Percentiles rank a stretch among this genome's conserved stretches.
phyloP scores from a whole-genome alignment of 2,797 vertebrate species.

The Myotis pilosus region DNA sequence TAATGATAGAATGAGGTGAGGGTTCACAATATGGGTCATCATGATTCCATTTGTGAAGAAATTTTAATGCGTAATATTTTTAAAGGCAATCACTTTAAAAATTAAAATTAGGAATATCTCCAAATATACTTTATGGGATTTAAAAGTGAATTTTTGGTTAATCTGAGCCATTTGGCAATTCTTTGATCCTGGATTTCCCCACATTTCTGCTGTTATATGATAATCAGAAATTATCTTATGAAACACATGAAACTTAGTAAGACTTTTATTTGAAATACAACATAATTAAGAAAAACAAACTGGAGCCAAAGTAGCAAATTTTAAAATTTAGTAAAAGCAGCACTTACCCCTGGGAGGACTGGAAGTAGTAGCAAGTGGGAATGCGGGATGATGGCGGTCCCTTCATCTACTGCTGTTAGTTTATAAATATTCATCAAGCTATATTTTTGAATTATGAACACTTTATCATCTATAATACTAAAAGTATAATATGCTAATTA shows the following conservation, averaged over 20 bases:
- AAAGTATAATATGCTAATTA: too few relatives aligned
- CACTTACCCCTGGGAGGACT: neutral
- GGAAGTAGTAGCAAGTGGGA: neutral
- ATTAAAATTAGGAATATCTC: neutral
- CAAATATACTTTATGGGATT: constrained; percentile 33
- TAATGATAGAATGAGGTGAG: neutral
- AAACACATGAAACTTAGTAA: constrained; percentile 53
- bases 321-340: neutral
- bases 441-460: neutral
- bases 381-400: accelerated
- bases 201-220: constrained; percentile 71
- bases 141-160: constrained; percentile 41
- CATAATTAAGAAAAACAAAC: constrained; percentile 52
- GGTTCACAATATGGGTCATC: neutral
- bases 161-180: constrained; percentile 58
- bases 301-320: neutral
- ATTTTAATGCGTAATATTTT: neutral
- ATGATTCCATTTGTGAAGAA: neutral
- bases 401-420: neutral
- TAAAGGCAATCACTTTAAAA: neutral
- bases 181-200: constrained; percentile 73
- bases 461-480: neutral
- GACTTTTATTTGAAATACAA: constrained; percentile 47
- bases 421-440: neutral
- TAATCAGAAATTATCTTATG: constrained; percentile 59